Percentiles rank a stretch among this genome's conserved stretches.
Evolutionary conservation across 2,888 invertebrate genomes (phyloP).

Genomic region (Drosophila formosana): DNA sequence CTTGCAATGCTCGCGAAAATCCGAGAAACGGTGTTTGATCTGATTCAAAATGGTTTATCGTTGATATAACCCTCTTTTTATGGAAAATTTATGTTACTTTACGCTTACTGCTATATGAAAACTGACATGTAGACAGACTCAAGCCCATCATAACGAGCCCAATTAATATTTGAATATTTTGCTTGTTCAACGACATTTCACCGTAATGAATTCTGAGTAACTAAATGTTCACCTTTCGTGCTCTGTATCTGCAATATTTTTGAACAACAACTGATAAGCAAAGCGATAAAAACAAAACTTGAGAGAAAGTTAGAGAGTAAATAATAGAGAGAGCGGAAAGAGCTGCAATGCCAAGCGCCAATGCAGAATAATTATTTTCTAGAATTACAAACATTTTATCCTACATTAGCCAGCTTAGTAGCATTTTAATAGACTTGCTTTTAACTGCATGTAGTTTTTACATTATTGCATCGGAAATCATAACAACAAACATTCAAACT

Average conservation of each 20-base stretch:
- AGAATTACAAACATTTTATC: too few relatives aligned
- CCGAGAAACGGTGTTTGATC: not conserved
- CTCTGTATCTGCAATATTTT: not conserved
- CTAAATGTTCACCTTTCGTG: slow-evolving; percentile 1
- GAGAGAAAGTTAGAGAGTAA: too few relatives aligned
- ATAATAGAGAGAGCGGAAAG: too few relatives aligned
- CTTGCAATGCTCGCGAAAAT: not conserved
- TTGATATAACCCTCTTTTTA: not conserved
- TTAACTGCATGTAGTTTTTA: too few relatives aligned
- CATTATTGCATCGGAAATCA: too few relatives aligned
- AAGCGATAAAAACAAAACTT: too few relatives aligned
- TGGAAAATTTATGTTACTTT: not conserved
- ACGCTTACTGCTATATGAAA: not conserved
- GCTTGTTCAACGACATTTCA: slow-evolving; percentile 17
- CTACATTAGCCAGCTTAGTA: too few relatives aligned
- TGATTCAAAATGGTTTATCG: not conserved
- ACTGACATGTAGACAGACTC: not conserved
- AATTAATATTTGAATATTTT: slow-evolving; percentile 11
- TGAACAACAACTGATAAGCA: not conserved
- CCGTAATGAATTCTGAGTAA: not conserved
- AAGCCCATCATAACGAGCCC: slow-evolving; percentile 11
- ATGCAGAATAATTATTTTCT: too few relatives aligned
- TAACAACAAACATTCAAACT: too few relatives aligned
- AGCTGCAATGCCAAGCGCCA: too few relatives aligned
- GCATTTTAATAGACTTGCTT: too few relatives aligned